Evolutionary conservation across 2,113 vertebrate species (phyloP).

Genomic region (Equus przewalskii): DNA sequence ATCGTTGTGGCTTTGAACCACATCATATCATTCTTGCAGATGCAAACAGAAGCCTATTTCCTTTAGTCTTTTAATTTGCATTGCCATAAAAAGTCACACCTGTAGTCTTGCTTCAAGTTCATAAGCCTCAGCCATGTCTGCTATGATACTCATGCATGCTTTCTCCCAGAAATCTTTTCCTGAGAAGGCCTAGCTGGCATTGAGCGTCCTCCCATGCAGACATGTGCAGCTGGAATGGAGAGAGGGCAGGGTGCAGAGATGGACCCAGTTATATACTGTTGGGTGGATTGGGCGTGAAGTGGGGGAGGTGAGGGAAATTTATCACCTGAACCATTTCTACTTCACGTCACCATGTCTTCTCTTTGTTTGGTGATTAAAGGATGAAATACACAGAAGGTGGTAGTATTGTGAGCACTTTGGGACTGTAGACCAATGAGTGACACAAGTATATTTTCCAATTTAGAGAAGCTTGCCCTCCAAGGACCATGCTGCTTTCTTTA

Average conservation of each 20-base stretch:
- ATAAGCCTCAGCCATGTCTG: neutral
- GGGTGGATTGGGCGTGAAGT: neutral
- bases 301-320: neutral
- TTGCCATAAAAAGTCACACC: neutral
- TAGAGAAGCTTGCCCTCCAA: neutral
- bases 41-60: slow-evolving; percentile 4
- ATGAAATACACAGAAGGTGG: neutral
- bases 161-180: neutral
- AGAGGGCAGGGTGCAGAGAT: neutral
- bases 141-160: neutral
- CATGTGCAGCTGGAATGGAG: neutral
- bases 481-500: neutral
- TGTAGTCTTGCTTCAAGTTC: neutral
- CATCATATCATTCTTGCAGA: neutral
- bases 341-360: neutral
- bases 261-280: neutral
- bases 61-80: slow-evolving; percentile 11
- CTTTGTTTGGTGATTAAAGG: neutral
- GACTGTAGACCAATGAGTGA: neutral
- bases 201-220: neutral
- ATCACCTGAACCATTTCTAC: neutral
- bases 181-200: neutral
- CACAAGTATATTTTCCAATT: neutral
- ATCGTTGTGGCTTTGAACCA: neutral
- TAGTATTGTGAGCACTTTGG: neutral